phyloP scores from a whole-genome alignment of 2,797 vertebrate species.

The Cyclura pinguis region DNA sequence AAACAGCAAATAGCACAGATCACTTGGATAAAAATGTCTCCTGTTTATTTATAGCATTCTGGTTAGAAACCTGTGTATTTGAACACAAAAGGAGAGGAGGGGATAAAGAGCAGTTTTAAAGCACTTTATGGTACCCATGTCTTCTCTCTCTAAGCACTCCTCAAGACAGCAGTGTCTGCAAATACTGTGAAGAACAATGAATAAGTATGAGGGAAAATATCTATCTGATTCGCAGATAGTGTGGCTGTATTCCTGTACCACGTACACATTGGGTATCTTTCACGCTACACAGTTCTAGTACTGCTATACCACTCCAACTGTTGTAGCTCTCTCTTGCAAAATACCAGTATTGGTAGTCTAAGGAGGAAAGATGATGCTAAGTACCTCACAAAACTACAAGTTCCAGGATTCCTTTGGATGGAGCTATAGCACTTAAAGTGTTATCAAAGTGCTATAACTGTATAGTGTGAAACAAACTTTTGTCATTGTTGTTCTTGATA shows the following conservation, averaged over 20 bases:
- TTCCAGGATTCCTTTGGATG: no score
- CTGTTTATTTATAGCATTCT: background rate
- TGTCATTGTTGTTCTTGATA: background rate
- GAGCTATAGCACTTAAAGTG: no score
- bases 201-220: background rate
- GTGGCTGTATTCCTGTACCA: background rate
- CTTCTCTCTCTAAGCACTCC: background rate
- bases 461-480: background rate
- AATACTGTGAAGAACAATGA: background rate
- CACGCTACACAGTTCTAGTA: no score
- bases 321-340: no score
- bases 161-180: background rate
- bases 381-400: no score
- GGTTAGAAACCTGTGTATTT: background rate
- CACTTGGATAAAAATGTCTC: background rate
- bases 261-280: background rate
- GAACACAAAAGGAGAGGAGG: background rate
- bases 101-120: background rate
- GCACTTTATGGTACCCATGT: background rate
- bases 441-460: no score
- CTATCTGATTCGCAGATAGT: background rate
- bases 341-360: no score
- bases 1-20: background rate
- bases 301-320: no score
- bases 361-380: no score